Percentiles rank a stretch among this genome's conserved stretches.
Evolutionary conservation across 2,113 vertebrate genomes (phyloP).

Genomic region (Nerophis lumbriciformis): DNA sequence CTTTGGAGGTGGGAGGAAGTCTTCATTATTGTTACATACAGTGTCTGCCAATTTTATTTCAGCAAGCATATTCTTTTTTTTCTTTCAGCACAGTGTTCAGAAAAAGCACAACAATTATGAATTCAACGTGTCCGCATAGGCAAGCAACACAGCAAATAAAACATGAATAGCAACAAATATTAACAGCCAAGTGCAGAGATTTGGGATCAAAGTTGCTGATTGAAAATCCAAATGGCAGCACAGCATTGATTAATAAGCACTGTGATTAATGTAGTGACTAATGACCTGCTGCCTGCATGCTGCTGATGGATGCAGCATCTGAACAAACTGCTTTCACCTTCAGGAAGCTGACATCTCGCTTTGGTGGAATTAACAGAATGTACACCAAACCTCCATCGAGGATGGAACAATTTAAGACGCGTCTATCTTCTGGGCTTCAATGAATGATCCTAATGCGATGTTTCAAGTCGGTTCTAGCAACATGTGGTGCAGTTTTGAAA

Average conservation of each 20-base stretch:
- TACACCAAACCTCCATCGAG: not conserved
- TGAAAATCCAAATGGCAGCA: slow-evolving; percentile 12
- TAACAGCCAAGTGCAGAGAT: too few relatives aligned
- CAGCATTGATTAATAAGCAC: slow-evolving; percentile 19
- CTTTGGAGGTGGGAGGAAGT: too few relatives aligned
- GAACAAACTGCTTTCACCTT: slow-evolving; percentile 6
- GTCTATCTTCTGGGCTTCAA: too few relatives aligned
- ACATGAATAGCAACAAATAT: too few relatives aligned
- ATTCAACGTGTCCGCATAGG: too few relatives aligned
- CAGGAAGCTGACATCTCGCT: slow-evolving; percentile 4
- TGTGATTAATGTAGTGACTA: slow-evolving; percentile 23
- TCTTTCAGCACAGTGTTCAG: not conserved
- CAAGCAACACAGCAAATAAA: too few relatives aligned
- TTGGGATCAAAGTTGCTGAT: not conserved
- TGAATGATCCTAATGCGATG: too few relatives aligned
- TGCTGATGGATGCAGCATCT: slow-evolving; percentile 28
- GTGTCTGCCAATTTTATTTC: too few relatives aligned
- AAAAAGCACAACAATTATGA: not conserved
- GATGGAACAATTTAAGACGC: not conserved
- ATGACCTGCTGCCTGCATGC: slow-evolving; percentile 7
- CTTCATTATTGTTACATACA: too few relatives aligned
- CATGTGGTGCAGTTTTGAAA: not conserved
- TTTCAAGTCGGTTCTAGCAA: accelerated
- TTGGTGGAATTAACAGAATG: not conserved
- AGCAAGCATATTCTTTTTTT: too few relatives aligned